Percentiles rank a stretch among this genome's conserved stretches.
Evolutionary conservation across 2,888 invertebrate species (phyloP).

Genomic region (Eulithis testata): DNA sequence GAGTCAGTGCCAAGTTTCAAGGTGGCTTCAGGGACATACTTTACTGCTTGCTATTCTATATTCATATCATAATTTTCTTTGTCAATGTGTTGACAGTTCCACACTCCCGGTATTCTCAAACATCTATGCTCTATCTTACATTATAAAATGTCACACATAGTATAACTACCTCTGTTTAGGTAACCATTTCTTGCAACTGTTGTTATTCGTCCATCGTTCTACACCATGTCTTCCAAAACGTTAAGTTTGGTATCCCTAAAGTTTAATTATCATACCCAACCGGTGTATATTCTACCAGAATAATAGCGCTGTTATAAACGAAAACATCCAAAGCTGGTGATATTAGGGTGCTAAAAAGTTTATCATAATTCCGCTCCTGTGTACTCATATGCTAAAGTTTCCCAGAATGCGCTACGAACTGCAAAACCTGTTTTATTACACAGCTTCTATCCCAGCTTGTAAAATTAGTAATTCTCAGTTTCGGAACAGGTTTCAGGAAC

Average conservation of each 20-base stretch:
- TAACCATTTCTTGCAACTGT: no score
- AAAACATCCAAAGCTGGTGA: no score
- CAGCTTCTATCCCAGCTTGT: constrained; percentile 33
- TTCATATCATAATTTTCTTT: not conserved
- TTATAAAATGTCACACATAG: no score
- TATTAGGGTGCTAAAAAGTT: constrained; percentile 18
- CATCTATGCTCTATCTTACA: no score
- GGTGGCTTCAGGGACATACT: constrained; percentile 16
- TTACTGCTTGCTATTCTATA: not conserved
- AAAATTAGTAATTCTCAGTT: constrained; percentile 36
- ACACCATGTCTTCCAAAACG: no score
- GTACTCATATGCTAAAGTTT: constrained; percentile 21
- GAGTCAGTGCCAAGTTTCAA: constrained; percentile 24
- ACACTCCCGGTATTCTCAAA: not conserved
- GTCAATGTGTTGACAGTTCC: not conserved
- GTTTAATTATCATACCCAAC: no score
- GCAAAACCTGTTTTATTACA: constrained; percentile 34
- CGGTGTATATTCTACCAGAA: no score
- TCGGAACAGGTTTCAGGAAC: constrained; percentile 36
- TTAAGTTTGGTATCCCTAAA: no score
- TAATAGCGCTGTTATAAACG: no score
- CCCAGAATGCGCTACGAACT: constrained; percentile 28
- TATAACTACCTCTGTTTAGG: no score
- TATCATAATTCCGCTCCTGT: constrained; percentile 20
- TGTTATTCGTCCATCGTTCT: no score